Base-by-base conservation (phyloP, 1,140 invertebrate genomes). In the Brachystomella parvula region DNA sequence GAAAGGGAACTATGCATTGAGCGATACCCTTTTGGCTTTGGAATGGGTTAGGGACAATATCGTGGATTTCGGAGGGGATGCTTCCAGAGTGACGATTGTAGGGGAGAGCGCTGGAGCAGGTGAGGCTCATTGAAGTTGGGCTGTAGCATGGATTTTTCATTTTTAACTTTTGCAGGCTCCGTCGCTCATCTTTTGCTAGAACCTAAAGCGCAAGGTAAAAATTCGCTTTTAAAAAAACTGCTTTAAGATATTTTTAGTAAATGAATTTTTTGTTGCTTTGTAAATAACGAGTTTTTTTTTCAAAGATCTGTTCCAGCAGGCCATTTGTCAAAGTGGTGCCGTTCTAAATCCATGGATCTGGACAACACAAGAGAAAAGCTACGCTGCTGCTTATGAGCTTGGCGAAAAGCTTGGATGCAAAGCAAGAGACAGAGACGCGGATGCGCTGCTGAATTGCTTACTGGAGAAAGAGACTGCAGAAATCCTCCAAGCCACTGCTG, bases 281-380 rank as follows among this genome's bases (percentile, higher is more conserved):
- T n/a, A n/a, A n/a, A n/a, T n/a, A n/a, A n/a, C n/a, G n/a, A n/a
- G n/a, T n/a, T n/a, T n/a, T n/a, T n/a, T n/a, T n/a, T n/a, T n/a
- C n/a, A n/a, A n/a, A 79, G 77, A 77, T 28, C 57, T 77, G 12
- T 81, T 79, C 70, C 75, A 76, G 32, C 60, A 74, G 49, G 76
- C 74, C 1, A 76, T 78, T 24, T 61, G 75, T 53, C 74, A 77
- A 77, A 77, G 78, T 73, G 82, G 82, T 15, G 79, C 79, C 15
- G 80, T 81, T 32, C 66, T 81, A 3, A 78, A 77, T 70, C 75
- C 79, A n/a, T 83, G 81, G 82, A 76, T 81, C 0, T 73, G 49
- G 49, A 15, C 12, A 19, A 12, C 49, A 53, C 12, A 17, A 15
- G 9, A 53, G 24, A 24, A 53, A n/a, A n/a, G n/a, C n/a, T n/a